Conservation (phyloP, 1,140 invertebrate species). For the Drosophila truncata region DNA sequence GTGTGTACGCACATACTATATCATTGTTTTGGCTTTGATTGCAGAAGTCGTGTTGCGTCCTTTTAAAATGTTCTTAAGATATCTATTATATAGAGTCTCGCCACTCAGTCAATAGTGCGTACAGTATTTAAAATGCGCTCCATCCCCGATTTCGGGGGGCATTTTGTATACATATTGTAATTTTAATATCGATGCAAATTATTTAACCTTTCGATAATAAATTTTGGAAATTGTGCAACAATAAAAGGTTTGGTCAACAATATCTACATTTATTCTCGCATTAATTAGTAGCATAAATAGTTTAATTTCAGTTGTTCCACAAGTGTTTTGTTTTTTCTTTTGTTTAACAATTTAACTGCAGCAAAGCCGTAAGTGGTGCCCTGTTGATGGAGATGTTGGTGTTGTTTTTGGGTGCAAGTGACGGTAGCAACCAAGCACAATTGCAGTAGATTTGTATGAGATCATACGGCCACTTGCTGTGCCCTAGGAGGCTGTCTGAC, state of each 20-base stretch:
- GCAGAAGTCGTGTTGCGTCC: slow-evolving; percentile 70
- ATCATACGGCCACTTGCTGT: slow-evolving; percentile 59
- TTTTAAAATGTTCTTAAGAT: slow-evolving; percentile 67
- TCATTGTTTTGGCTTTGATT: slow-evolving; percentile 63
- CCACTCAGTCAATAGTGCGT: slow-evolving; percentile 53
- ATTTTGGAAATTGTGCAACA: slow-evolving; percentile 55
- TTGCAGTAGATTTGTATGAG: slow-evolving; percentile 67
- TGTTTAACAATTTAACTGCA: slow-evolving; percentile 57
- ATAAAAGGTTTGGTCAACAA: slow-evolving; percentile 63
- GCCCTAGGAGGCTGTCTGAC: slow-evolving; percentile 5
- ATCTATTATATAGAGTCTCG: slow-evolving; percentile 40
- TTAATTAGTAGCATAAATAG: slow-evolving; percentile 82
- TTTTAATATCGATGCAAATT: slow-evolving; percentile 42
- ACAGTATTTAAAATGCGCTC: slow-evolving; percentile 52
- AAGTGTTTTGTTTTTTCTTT: slow-evolving; percentile 18
- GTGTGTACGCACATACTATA: slow-evolving; percentile 43
- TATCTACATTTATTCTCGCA: slow-evolving; percentile 79
- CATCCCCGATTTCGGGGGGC: slow-evolving; percentile 20
- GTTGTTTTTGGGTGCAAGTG: slow-evolving; percentile 2
- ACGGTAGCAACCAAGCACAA: slow-evolving; percentile 33
- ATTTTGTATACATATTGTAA: slow-evolving; percentile 37
- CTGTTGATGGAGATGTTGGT: slow-evolving; percentile 4
- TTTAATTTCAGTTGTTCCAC: slow-evolving; percentile 56
- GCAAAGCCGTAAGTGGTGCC: slow-evolving; percentile 31
- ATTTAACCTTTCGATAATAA: slow-evolving; percentile 55